Base-by-base conservation (phyloP, 92 coral and sea anemone genomes). In the Porites evermanni region DNA sequence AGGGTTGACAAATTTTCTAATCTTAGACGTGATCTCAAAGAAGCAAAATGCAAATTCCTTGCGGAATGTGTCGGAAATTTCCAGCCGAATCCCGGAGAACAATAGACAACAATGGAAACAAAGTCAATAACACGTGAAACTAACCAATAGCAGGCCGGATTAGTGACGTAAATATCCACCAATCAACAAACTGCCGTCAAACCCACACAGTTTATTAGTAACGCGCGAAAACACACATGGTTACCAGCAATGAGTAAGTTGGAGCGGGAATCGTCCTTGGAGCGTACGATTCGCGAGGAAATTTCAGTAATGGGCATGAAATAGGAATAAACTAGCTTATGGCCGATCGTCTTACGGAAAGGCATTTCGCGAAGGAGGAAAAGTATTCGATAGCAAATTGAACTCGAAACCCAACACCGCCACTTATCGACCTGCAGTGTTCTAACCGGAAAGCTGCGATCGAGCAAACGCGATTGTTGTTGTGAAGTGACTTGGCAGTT, bases 151-250 rank as follows among this genome's bases (percentile, higher is more conserved):
- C 60, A 56, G 16, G 72, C 68, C 60, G 75, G 67, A 5, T 38
- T 18, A 21, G 84, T 95, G 95, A 95, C 95, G 98, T 95, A 88
- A 81, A 80, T 79, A 50, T 21, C 10, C 18, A 52, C 94, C 93
- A 92, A 92, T 92, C 93, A 38, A 86, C 56, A n/a, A n/a, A 74
- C 19, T 8, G 89, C 88, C 16, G 60, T n/a, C 64, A 72, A 53
- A n/a, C 78, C 81, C 74, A 79, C 78, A 91, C 74, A 91, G 98
- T 95, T 91, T 95, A 92, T 91, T 95, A 88, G 98, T 91, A 88
- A 95, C 98, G 94, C 96, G 95, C 95, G 91, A 89, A 89, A 92
- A 88, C 92, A 85, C 95, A 92, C 95, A 92, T 92, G 93, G 93
- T 75, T 44, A 92, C 95, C 75, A 75, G 26, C 80, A 50, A 87